A percentile compares a stretch with the other conserved stretches of the same genome.
phyloP scores from a whole-genome alignment of 2,113 vertebrate genomes.

The Marmota monax region DNA sequence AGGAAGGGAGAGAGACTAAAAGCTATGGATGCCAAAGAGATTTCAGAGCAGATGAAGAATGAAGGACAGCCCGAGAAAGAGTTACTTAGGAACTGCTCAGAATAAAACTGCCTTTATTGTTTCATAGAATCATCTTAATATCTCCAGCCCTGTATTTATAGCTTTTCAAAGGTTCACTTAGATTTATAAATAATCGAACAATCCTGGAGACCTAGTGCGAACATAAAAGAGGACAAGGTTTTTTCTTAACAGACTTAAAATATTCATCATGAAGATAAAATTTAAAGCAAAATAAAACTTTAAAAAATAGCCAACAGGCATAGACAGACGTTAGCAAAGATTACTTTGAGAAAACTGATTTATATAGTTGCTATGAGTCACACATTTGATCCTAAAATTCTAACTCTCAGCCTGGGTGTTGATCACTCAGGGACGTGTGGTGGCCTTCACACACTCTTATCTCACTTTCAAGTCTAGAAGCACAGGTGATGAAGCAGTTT shows the following conservation, averaged over 20 bases:
- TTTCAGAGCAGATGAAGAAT: conserved; percentile 59
- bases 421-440: not conserved
- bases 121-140: conserved; percentile 75
- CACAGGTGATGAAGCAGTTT: not conserved
- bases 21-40: not conserved
- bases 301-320: conserved; percentile 68
- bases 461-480: not conserved
- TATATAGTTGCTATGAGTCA: not conserved
- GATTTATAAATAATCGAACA: conserved; percentile 78
- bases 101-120: conserved; percentile 72
- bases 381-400: not conserved
- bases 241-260: conserved; percentile 76
- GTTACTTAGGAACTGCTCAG: conserved; percentile 71
- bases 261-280: conserved; percentile 71
- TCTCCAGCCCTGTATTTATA: conserved; percentile 77
- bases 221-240: conserved; percentile 71
- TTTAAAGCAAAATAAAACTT: conserved; percentile 76
- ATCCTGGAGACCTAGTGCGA: conserved; percentile 53
- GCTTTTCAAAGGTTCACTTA: conserved; percentile 64
- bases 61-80: conserved; percentile 69
- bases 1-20: not conserved
- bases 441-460: not conserved
- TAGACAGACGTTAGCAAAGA: conserved; percentile 30
- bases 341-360: conserved; percentile 30
- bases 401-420: conserved; percentile 6